Evolutionary conservation across 2,888 invertebrate genomes (phyloP), one percentile per base, ranked within the genome.

Genomic region (Archips xylosteana): DNA sequence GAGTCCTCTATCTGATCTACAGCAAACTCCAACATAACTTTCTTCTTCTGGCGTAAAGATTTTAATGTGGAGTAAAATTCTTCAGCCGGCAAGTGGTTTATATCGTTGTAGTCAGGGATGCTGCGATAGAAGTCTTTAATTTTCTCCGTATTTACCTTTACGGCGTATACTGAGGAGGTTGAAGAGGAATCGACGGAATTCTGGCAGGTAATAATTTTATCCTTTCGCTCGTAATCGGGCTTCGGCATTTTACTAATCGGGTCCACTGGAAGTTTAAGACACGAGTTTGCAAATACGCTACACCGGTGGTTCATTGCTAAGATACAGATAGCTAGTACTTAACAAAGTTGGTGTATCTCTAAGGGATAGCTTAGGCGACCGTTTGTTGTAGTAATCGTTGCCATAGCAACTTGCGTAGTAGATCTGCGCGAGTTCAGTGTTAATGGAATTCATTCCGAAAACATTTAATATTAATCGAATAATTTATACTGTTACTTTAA

Each of bases 81-180:
- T 73, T 95, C 96, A 75, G 96, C 96, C 0, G 97, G 96, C 77
- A 97, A 90, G 89, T 97, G 97, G 85, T 97, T 95, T 2, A 97
- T 95, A 65, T 97, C 97, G 74, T 95, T 95, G 78, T 97, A 97
- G 84, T 97, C 97, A 71, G 97, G 97, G 83, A 97, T 97, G 81
- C 97, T 97, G 68, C 96, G 96, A 79, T 96, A 96, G 87, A 97
- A 97, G 75, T 97, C 96, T 74, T 97, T 94, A 77, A 97, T 93
- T 66, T 96, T 96, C 63, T 95, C 89, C 54, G 95, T 94, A 66
- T 95, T 95, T 67, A 91, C 82, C 74, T 94, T 90, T 2, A 87
- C 83, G 2, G 84, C 85, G n/a, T 83, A 81, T 8, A 84, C 75
- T 80, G 94, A 84, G 78, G 86, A 88, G 42, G 85, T 87, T 61